Percentiles rank a stretch among this genome's conserved stretches.
Conservation (phyloP, 2,888 invertebrate genomes). For the Apoderus coryli region DNA sequence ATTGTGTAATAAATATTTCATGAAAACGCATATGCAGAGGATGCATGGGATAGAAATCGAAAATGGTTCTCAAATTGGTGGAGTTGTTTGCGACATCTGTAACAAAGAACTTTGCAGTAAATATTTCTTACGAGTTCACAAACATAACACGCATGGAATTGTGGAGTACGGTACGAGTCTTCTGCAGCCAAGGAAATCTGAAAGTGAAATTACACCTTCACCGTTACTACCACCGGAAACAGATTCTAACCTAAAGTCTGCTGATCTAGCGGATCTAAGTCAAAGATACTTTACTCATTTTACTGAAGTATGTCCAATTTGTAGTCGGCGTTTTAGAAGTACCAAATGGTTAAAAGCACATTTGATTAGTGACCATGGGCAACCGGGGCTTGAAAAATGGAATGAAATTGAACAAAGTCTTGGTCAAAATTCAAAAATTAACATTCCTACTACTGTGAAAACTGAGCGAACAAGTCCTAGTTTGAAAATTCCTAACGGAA, state of each 20-base stretch:
- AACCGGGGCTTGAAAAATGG: constrained; percentile 46
- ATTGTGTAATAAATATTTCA: constrained; percentile 98
- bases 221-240: constrained; percentile 14
- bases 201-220: constrained; percentile 31
- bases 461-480: constrained; percentile 34
- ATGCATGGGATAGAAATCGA: constrained; percentile 95
- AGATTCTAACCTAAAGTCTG: constrained; percentile 32
- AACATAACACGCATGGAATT: constrained; percentile 95
- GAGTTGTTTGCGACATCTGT: constrained; percentile 93
- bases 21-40: constrained; percentile 98
- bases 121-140: constrained; percentile 93
- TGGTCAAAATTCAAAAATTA: constrained; percentile 25
- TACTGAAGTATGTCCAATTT: constrained; percentile 70
- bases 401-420: constrained; percentile 40
- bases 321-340: constrained; percentile 74
- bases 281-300: constrained; percentile 51
- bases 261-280: constrained; percentile 41
- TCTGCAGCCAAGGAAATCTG: constrained; percentile 31
- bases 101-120: constrained; percentile 97
- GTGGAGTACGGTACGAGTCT: constrained; percentile 56
- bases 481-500: constrained; percentile 43
- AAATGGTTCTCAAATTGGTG: constrained; percentile 82
- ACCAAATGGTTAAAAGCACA: constrained; percentile 81
- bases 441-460: constrained; percentile 16
- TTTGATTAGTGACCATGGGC: constrained; percentile 73